Evolutionary conservation across 2,113 vertebrate genomes (phyloP).

Genomic region (Pterophyllum scalare): DNA sequence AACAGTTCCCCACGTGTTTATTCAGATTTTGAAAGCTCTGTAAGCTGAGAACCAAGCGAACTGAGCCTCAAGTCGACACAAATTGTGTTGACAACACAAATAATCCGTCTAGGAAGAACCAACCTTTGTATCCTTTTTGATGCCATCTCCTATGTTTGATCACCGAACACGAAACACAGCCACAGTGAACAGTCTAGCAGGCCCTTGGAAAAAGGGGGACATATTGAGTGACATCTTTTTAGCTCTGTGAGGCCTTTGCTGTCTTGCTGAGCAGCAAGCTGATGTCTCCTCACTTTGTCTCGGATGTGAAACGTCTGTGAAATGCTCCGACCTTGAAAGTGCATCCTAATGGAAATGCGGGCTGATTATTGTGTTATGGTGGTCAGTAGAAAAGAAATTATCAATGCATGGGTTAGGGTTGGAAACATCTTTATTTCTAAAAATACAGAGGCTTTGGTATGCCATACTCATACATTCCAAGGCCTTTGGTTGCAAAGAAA

Average conservation of each 20-base stretch:
- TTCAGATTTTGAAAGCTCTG: constrained; percentile 6
- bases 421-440: constrained; percentile 57
- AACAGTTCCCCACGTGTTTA: background rate
- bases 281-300: constrained; percentile 45
- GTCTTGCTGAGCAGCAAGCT: constrained; percentile 48
- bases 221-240: constrained; percentile 63
- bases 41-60: constrained; percentile 18
- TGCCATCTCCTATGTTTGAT: constrained; percentile 48
- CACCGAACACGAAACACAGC: constrained; percentile 45
- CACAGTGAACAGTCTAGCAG: constrained; percentile 45
- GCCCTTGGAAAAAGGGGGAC: constrained; percentile 51
- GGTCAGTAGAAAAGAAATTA: constrained; percentile 29
- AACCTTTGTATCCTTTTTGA: constrained; percentile 45
- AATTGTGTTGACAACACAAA: constrained; percentile 40
- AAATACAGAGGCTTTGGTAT: constrained; percentile 35
- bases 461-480: constrained; percentile 1
- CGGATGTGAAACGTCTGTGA: constrained; percentile 41
- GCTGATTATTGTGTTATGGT: constrained; percentile 15
- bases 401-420: constrained; percentile 17
- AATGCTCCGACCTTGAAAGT: constrained; percentile 51
- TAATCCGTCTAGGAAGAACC: constrained; percentile 23
- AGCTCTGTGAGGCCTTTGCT: constrained; percentile 46
- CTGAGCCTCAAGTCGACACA: constrained; percentile 19
- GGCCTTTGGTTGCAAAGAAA: constrained; percentile 30
- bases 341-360: constrained; percentile 19